Percentiles rank a stretch among this genome's conserved stretches.
phyloP scores from a whole-genome alignment of 2,888 invertebrate genomes.

The Lamellibrachia columna region DNA sequence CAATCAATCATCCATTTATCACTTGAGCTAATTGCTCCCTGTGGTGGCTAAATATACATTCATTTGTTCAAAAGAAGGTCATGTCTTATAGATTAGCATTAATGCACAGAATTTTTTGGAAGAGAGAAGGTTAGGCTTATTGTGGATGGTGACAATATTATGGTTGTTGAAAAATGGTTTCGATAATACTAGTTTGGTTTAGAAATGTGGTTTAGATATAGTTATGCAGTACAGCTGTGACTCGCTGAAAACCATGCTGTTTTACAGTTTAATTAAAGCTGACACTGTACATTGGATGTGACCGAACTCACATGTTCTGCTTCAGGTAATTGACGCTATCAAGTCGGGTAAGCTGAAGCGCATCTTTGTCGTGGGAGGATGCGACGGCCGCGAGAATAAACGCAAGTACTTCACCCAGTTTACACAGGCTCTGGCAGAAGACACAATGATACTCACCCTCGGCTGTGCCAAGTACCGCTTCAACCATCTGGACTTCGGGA shows the following conservation, averaged over 20 bases:
- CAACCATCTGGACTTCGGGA: constrained; percentile 46
- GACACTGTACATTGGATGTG: neutral
- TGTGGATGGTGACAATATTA: too few species aligned
- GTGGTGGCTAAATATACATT: too few species aligned
- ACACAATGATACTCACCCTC: constrained; percentile 52
- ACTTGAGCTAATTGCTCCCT: too few species aligned
- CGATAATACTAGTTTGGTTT: neutral
- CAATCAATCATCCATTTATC: too few species aligned
- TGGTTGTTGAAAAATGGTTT: too few species aligned
- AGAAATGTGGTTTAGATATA: neutral
- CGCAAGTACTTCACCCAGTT: constrained; percentile 49
- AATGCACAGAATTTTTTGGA: too few species aligned
- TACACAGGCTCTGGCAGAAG: constrained; percentile 43
- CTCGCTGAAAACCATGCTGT: neutral
- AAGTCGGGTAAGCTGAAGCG: constrained; percentile 44
- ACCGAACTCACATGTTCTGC: neutral
- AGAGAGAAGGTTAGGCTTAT: too few species aligned
- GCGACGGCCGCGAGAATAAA: constrained; percentile 52
- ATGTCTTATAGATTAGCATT: too few species aligned
- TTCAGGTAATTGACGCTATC: constrained; percentile 47
- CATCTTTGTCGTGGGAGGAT: constrained; percentile 53
- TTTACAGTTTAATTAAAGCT: neutral
- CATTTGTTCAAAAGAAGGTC: too few species aligned
- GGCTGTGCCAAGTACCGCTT: constrained; percentile 54
- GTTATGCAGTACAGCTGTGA: neutral